phyloP scores from a whole-genome alignment of 2,797 vertebrate genomes.

The Dryobates pubescens region DNA sequence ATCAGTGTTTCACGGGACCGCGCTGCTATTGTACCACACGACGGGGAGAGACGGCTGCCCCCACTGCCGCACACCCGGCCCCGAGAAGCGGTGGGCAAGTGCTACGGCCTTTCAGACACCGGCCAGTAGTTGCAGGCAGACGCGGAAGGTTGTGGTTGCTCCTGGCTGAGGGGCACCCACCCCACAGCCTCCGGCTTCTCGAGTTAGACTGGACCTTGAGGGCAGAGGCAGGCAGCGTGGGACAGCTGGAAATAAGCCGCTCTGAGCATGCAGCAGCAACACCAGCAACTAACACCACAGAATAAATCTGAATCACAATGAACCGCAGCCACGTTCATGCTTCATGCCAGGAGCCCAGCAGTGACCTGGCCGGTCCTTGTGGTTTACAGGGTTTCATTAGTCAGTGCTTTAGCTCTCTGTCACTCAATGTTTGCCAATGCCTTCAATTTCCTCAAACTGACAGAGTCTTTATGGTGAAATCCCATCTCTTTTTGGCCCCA shows the following conservation, averaged over 20 bases:
- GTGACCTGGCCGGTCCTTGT: background rate
- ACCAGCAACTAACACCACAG: rapidly evolving
- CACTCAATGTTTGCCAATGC: background rate
- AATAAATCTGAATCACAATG: background rate
- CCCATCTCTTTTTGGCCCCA: too few relatives aligned
- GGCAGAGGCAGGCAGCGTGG: background rate
- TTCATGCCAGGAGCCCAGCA: background rate
- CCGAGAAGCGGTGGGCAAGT: too few relatives aligned
- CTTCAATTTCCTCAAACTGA: background rate
- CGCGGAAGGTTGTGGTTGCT: background rate
- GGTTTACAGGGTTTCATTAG: background rate
- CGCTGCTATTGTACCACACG: too few relatives aligned
- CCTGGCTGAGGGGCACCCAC: too few relatives aligned
- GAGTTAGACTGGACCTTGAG: too few relatives aligned
- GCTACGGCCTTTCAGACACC: background rate
- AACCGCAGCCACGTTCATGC: rapidly evolving
- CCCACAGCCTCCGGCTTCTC: too few relatives aligned
- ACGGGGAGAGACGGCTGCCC: background rate
- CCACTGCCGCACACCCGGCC: background rate
- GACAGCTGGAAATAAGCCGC: background rate
- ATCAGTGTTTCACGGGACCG: background rate
- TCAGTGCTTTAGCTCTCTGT: background rate
- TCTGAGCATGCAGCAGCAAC: background rate
- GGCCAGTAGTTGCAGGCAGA: background rate
- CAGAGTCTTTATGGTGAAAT: too few relatives aligned